These are phyloP conservation scores for Bombycilla garrulus DNA, from an alignment of 2,113 vertebrate species.

Conservation along the genomic window DNA sequence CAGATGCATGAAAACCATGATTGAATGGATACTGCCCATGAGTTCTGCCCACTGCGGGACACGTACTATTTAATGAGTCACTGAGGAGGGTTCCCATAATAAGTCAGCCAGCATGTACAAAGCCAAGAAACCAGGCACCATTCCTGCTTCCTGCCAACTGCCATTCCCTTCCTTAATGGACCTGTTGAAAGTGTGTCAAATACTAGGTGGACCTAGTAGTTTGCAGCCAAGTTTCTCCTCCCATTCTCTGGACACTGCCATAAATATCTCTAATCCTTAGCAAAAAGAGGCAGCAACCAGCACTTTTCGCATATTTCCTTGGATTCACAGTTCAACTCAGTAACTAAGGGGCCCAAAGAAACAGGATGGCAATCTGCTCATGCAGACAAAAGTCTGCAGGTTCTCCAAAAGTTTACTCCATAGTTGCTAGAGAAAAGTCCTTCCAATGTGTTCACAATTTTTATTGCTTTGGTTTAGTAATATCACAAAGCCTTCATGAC, in stretches of 20 bases:
- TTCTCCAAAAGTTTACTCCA: neutral
- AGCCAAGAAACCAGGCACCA: neutral
- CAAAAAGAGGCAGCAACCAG: neutral
- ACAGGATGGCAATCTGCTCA: neutral
- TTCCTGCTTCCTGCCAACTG: neutral
- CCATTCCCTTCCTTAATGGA: neutral
- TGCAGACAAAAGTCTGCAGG: neutral
- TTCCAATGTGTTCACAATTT: neutral
- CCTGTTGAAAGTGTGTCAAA: neutral
- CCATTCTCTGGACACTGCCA: neutral
- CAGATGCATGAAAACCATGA: neutral
- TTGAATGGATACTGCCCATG: neutral
- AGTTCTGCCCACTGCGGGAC: neutral
- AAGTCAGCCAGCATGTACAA: neutral
- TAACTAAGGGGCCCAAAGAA: neutral
- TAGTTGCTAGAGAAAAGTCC: neutral
- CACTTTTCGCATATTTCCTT: neutral
- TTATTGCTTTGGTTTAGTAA: neutral
- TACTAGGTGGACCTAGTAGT: neutral
- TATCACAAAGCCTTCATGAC: neutral
- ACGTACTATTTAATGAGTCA: neutral
- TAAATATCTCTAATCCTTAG: neutral
- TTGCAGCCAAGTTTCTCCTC: neutral
- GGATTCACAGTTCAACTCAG: neutral
- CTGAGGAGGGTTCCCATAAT: neutral